Percentiles rank a stretch among this genome's conserved stretches.
phyloP scores from a whole-genome alignment of 2,113 vertebrate species.

The Martes martes region DNA sequence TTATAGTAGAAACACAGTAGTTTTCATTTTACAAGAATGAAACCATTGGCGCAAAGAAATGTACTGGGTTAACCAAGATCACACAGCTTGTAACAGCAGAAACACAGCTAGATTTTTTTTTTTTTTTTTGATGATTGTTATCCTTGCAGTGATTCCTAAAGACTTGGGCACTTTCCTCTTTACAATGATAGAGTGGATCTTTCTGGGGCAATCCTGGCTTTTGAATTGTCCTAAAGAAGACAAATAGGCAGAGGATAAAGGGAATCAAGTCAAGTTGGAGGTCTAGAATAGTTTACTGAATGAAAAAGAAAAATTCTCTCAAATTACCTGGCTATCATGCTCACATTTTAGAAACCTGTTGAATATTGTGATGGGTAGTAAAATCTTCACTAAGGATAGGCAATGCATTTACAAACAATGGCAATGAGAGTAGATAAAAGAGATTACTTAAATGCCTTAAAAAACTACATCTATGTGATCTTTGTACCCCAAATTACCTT shows the following conservation, averaged over 20 bases:
- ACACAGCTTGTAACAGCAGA: neutral
- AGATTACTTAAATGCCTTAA: neutral
- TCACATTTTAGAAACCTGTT: neutral
- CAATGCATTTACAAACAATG: neutral
- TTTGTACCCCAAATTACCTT: neutral
- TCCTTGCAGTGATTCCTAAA: neutral
- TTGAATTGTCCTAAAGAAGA: neutral
- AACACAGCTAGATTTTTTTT: neutral
- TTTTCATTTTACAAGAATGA: neutral
- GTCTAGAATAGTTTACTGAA: neutral
- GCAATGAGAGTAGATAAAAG: neutral
- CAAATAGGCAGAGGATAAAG: neutral
- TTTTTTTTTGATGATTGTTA: neutral
- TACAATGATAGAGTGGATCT: neutral
- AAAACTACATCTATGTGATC: neutral
- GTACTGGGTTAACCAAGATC: neutral
- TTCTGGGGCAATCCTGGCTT: neutral
- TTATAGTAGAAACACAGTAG: neutral
- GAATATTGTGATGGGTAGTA: neutral
- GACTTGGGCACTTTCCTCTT: neutral
- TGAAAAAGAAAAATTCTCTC: neutral
- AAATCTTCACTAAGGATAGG: neutral
- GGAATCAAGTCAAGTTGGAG: neutral
- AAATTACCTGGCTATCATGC: neutral
- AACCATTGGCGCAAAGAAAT: neutral